Base-by-base conservation (phyloP, 53 echinoderm and acorn worm species). In the Echinarachnius parma region DNA sequence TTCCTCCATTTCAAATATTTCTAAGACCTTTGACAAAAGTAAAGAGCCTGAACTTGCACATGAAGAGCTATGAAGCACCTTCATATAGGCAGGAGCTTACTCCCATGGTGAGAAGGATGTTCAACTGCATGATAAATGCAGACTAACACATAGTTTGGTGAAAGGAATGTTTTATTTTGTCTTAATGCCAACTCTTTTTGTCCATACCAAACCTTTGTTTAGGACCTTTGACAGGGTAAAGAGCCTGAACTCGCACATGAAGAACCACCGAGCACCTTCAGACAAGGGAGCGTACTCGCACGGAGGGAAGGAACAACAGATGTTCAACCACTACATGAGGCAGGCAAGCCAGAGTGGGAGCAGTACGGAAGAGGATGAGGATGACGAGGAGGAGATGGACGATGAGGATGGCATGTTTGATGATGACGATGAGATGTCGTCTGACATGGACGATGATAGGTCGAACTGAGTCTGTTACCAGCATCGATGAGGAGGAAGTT, bases 211-310 rank as follows among this genome's bases (percentile, higher is more conserved):
- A 49, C 11, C 39, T 62, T 34, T 31, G 32, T 52, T 27, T 91
- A 98, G 98, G 31, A 86, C 79, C 13, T 98, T 98, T 70, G 57
- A 60, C 64, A 98, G 92, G 61, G 80, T 98, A 0, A 91, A 91
- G 78, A 92, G 91, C 34, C 80, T 88, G 23, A 98, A 91, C 78
- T 88, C 91, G 1, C 98, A 98, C 88, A 98, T 98, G 98, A 98
- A 92, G 68, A 92, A 83, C 65, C 98, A 98, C 45, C 79, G 86
- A 75, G 76, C 23, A 18, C 23, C 59, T 36, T 60, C 46, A 13
- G 36, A 61, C 31, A 49, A 61, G 48, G 62, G 65, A 5, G 50
- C 36, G 62, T 39, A 63, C 34, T 25, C 53, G 7, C 28, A 34
- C 15, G 60, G 56, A 5, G 70, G 75, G 24, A 71, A 76, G 55